phyloP scores from a whole-genome alignment of 2,797 vertebrate species.

The Acipenser ruthenus region DNA sequence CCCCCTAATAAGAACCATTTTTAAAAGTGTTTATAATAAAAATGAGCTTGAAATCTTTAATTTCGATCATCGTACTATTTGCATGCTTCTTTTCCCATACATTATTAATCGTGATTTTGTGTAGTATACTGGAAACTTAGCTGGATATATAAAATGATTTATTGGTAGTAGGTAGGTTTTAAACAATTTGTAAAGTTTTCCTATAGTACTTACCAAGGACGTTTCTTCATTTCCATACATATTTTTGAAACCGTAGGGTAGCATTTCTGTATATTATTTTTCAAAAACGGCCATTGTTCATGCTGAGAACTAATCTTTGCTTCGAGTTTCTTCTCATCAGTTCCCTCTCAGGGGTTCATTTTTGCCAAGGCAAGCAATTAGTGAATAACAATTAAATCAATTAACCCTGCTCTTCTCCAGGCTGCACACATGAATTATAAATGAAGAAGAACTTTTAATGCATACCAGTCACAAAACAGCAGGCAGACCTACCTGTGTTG shows the following conservation, averaged over 20 bases:
- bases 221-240: not conserved
- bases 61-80: too few species aligned
- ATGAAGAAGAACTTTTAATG: constrained; percentile 13
- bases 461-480: not conserved
- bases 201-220: too few species aligned
- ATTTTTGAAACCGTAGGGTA: not conserved
- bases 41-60: too few species aligned
- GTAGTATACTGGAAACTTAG: too few species aligned
- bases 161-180: too few species aligned
- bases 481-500: constrained; percentile 4
- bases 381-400: constrained; percentile 19
- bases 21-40: too few species aligned
- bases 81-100: too few species aligned
- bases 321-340: constrained; percentile 24
- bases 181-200: too few species aligned
- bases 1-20: too few species aligned
- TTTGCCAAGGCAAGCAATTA: constrained; percentile 25
- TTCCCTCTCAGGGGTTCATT: constrained; percentile 13
- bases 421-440: constrained; percentile 18
- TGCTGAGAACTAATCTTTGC: constrained; percentile 24
- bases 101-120: too few species aligned
- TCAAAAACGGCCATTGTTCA: constrained; percentile 20
- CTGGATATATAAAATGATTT: too few species aligned
- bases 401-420: constrained; percentile 10
- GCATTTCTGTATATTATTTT: constrained; percentile 5